Evolutionary conservation across 92 coral and sea anemone genomes (phyloP).

Genomic region (Virgularia gustaviana): DNA sequence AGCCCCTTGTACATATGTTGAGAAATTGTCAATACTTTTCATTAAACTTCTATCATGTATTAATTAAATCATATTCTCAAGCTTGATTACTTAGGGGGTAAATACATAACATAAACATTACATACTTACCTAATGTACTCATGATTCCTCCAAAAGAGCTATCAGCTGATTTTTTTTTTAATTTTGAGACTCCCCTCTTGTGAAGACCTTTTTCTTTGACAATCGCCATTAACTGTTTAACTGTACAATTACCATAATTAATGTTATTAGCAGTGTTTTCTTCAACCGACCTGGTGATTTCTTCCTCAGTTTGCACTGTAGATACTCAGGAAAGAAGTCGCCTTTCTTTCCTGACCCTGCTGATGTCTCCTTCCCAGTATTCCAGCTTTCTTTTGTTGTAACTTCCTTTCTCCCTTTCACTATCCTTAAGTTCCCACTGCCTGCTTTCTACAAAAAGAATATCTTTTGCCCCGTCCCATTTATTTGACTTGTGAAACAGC

Average conservation of each 20-base stretch:
- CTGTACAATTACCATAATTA: constrained; percentile 22
- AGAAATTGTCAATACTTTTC: constrained; percentile 44
- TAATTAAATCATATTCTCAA: too few species aligned
- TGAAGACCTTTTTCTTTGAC: constrained; percentile 49
- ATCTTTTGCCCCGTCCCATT: too few species aligned
- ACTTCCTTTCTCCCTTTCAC: constrained; percentile 39
- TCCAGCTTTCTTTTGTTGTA: constrained; percentile 54
- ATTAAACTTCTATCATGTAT: constrained; percentile 35
- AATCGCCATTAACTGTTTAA: constrained; percentile 49
- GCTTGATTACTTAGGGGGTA: constrained; percentile 13
- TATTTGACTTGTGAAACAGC: too few species aligned
- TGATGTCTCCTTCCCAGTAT: constrained; percentile 42
- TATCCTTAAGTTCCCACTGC: constrained; percentile 34
- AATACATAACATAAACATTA: constrained; percentile 7
- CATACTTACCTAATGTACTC: constrained; percentile 8
- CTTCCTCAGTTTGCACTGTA: constrained; percentile 2
- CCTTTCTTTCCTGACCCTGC: constrained; percentile 25
- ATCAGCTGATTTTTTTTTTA: constrained; percentile 53
- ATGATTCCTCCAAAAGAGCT: constrained; percentile 26
- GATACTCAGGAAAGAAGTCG: not conserved
- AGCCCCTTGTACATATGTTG: constrained; percentile 32
- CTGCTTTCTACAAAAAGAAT: constrained; percentile 52
- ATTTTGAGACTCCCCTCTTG: constrained; percentile 57
- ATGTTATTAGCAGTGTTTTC: constrained; percentile 26
- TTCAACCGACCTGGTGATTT: constrained; percentile 13